phyloP scores from a whole-genome alignment of 2,888 invertebrate genomes.

The Heteromurus nitidus region DNA sequence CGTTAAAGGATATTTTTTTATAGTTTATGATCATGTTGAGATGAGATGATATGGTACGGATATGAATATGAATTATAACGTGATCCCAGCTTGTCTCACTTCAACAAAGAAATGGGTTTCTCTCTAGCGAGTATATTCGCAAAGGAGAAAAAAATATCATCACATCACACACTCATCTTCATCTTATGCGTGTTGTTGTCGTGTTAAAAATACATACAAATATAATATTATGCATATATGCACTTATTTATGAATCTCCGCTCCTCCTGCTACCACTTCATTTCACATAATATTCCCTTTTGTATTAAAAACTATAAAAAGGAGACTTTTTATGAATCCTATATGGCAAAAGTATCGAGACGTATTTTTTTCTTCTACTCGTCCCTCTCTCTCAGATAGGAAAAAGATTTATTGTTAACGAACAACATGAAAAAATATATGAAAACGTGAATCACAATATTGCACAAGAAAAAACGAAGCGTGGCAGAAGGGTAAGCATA shows the following conservation, averaged over 20 bases:
- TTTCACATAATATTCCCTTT: too few species aligned
- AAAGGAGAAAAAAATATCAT: neutral
- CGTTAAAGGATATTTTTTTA: neutral
- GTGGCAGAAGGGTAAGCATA: neutral
- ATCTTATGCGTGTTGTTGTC: neutral
- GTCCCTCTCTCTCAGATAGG: neutral
- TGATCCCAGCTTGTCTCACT: too few species aligned
- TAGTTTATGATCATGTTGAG: conserved; percentile 2
- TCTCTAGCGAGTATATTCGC: neutral
- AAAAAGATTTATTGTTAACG: conserved; percentile 61
- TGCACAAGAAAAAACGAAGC: neutral
- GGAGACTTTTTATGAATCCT: neutral
- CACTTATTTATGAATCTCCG: conserved; percentile 11
- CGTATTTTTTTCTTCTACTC: neutral
- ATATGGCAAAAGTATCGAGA: too few species aligned
- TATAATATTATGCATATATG: too few species aligned
- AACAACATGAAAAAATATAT: conserved; percentile 26
- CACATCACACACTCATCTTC: too few species aligned
- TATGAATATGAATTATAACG: conserved; percentile 51
- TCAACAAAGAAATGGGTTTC: neutral
- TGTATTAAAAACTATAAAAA: neutral
- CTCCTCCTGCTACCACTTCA: neutral
- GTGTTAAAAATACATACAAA: conserved; percentile 9
- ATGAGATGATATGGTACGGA: conserved; percentile 37
- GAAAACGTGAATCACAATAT: neutral